Conservation (phyloP, 2,113 vertebrate species). For the Scophthalmus maximus region DNA sequence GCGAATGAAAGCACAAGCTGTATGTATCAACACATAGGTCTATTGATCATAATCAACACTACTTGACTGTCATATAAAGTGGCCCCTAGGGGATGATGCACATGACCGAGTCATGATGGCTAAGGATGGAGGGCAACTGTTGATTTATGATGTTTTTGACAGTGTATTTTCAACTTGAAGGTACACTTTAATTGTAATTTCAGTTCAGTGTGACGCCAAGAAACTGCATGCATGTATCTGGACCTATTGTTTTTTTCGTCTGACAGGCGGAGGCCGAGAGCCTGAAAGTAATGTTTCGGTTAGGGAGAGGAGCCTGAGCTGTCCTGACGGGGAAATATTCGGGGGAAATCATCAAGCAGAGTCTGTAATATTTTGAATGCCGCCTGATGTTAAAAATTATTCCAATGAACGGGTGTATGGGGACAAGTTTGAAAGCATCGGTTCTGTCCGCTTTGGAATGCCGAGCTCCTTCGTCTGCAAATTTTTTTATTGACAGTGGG, state of each 20-base stretch:
- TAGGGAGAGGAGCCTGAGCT: background rate
- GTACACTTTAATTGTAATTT: background rate
- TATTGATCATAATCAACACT: no score
- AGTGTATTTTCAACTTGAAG: background rate
- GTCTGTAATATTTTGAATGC: background rate
- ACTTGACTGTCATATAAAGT: no score
- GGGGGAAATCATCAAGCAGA: background rate
- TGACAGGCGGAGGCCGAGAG: background rate
- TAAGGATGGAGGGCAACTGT: background rate
- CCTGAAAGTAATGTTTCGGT: background rate
- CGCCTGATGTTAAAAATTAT: background rate
- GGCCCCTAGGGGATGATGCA: no score
- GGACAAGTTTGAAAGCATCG: background rate
- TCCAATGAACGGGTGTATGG: background rate
- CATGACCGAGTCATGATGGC: background rate
- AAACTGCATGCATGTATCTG: background rate
- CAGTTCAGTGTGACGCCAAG: background rate
- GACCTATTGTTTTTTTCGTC: background rate
- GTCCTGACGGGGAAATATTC: background rate
- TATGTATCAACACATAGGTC: background rate
- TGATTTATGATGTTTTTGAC: background rate
- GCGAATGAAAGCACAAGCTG: no score
- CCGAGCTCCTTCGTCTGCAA: no score
- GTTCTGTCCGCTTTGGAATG: no score
- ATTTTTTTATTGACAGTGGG: no score